Conservation (phyloP, 2,797 vertebrate genomes). For the Anguilla pacifica region DNA sequence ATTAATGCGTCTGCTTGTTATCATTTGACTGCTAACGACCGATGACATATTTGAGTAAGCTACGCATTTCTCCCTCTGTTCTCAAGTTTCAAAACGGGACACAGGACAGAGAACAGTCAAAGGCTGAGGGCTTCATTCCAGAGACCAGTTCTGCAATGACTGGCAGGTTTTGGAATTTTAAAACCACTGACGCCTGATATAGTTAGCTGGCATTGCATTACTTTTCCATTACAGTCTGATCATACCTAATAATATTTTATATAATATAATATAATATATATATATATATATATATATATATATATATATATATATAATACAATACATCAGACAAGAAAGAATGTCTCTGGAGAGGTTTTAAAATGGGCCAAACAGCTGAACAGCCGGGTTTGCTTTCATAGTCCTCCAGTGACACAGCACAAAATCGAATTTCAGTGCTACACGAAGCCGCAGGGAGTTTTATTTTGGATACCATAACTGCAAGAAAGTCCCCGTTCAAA, state of each 20-base stretch:
- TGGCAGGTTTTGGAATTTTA: slow-evolving; percentile 1
- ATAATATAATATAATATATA: background rate
- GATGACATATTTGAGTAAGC: slow-evolving; percentile 27
- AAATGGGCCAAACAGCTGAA: background rate
- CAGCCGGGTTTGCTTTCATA: background rate
- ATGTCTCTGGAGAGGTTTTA: background rate
- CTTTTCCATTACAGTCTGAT: background rate
- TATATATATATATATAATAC: background rate
- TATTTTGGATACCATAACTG: slow-evolving; percentile 45
- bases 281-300: background rate
- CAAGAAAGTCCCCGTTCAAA: slow-evolving; percentile 45
- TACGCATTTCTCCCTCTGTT: background rate
- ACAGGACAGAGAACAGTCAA: background rate
- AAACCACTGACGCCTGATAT: slow-evolving; percentile 4
- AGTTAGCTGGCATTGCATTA: background rate
- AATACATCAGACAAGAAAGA: background rate
- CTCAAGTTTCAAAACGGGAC: slow-evolving; percentile 17
- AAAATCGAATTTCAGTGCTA: slow-evolving; percentile 35
- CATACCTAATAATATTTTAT: background rate
- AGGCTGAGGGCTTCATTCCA: background rate
- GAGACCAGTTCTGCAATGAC: background rate
- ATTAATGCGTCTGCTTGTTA: background rate
- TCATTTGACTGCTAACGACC: background rate
- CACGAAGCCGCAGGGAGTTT: slow-evolving; percentile 32
- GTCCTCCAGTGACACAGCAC: slow-evolving; percentile 21